Base-by-base conservation (phyloP, 2,888 invertebrate species). In the Kryphioiulus occultus region DNA sequence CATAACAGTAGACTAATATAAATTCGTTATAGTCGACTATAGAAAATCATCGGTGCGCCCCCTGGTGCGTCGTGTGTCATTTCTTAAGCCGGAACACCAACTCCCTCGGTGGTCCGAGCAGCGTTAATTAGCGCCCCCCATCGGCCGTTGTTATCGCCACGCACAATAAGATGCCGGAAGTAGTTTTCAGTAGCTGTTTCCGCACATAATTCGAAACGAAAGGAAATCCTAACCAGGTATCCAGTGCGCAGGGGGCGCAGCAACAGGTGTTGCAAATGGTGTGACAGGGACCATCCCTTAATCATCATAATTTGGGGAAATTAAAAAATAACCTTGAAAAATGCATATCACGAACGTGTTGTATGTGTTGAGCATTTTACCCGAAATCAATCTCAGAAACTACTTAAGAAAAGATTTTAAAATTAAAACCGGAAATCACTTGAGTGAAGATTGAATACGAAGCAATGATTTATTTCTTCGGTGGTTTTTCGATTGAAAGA, bases 151-250 rank as follows among this genome's bases (percentile, higher is more conserved):
- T 59, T 59, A 59, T 59, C 59, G 5, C 59, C n/a, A 26, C 68
- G 26, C 19, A 68, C 68, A 68, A 68, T 68, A 68, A 68, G 68
- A 26, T 68, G 26, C 68, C 68, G 68, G 68, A 68, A 68, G 68
- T 68, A 26, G 68, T 68, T 68, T 26, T 68, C 68, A 59, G 26
- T 3, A 19, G 7, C 3, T 7, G 68, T 26, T 68, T 68, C 68
- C 68, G 22, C 3, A 68, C 35, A 2, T 35, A 7, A 35, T 35
- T 35, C n/a, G n/a, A n/a, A n/a, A n/a, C n/a, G n/a, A n/a, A 35
- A 26, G 19, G n/a, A 53, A 53, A 68, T 68, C 68, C 68, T 68
- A 68, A 68, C 68, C 68, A 68, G 19, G 68, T 68, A 68, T 22
- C 68, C 22, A 26, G 19, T 35, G 47, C 15, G 47, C 12, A 17